Conservation (phyloP, 2,888 invertebrate species). For the Apamea crenata region DNA sequence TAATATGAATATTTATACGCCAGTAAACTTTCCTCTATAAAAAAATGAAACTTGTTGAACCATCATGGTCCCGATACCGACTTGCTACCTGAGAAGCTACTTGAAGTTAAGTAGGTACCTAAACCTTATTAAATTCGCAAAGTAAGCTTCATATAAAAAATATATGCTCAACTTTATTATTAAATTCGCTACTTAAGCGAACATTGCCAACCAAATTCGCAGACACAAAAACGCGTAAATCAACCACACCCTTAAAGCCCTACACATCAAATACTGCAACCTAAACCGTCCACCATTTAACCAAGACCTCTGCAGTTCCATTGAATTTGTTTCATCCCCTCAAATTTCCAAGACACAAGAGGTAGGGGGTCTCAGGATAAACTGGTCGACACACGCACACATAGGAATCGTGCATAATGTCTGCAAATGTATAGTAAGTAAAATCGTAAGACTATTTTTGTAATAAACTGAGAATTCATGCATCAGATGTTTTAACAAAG, state of each 20-base stretch:
- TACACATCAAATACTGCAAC: slow-evolving; percentile 61
- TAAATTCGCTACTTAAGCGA: not conserved
- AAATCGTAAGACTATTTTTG: slow-evolving; percentile 71
- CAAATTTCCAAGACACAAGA: slow-evolving; percentile 41
- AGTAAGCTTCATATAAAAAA: not conserved
- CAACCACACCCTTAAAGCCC: slow-evolving; percentile 43
- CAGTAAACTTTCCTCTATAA: not conserved
- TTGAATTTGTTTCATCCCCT: slow-evolving; percentile 49
- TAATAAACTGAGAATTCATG: slow-evolving; percentile 60
- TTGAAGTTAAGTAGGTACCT: not conserved
- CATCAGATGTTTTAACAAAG: slow-evolving; percentile 60
- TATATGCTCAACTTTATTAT: not conserved
- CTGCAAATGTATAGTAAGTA: slow-evolving; percentile 64
- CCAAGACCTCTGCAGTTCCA: slow-evolving; percentile 55
- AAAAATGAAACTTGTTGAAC: not conserved
- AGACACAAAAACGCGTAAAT: slow-evolving; percentile 35
- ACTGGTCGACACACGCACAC: slow-evolving; percentile 66
- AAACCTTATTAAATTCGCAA: not conserved
- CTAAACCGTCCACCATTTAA: slow-evolving; percentile 59
- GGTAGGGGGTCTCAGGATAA: slow-evolving; percentile 61
- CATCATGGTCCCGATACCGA: not conserved
- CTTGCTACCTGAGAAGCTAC: not conserved
- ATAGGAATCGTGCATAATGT: slow-evolving; percentile 25
- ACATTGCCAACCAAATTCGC: not conserved
- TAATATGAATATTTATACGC: not conserved